These are phyloP conservation scores for Vollenhovia emeryi DNA, from an alignment of 1,140 invertebrate genomes.

Conservation along the genomic window DNA sequence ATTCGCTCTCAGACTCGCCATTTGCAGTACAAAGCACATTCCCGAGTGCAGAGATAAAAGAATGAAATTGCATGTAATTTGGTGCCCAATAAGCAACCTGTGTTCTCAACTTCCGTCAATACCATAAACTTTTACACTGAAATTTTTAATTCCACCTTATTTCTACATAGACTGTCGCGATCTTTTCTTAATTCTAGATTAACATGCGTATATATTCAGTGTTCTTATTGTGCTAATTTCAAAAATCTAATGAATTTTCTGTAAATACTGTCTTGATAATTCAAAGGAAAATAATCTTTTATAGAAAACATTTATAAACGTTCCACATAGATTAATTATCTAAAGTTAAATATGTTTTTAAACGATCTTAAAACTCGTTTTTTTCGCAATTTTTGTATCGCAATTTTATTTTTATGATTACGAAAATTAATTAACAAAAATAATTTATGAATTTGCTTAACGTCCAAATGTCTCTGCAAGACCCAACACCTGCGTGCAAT, in stretches of 20 bases:
- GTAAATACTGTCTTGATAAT: background rate
- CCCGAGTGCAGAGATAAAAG: constrained; percentile 47
- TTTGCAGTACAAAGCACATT: constrained; percentile 74
- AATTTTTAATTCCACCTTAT: background rate
- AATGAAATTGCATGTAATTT: constrained; percentile 44
- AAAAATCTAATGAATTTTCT: background rate
- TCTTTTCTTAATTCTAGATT: background rate
- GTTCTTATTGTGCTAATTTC: background rate
- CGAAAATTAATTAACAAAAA: background rate
- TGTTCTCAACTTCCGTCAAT: background rate
- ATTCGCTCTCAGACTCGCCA: constrained; percentile 73
- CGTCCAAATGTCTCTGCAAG: background rate
- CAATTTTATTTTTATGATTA: background rate
- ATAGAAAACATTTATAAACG: background rate
- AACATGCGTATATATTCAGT: background rate
- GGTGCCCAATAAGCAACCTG: background rate
- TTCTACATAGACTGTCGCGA: background rate
- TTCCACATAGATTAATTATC: background rate
- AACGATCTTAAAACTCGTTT: background rate
- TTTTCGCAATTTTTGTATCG: background rate
- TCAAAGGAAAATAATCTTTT: background rate
- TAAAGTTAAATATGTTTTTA: background rate
- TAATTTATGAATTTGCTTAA: background rate
- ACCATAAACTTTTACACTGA: background rate
- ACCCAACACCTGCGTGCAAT: background rate